Conservation (phyloP, 2,113 vertebrate genomes). For the Plotosus lineatus region DNA sequence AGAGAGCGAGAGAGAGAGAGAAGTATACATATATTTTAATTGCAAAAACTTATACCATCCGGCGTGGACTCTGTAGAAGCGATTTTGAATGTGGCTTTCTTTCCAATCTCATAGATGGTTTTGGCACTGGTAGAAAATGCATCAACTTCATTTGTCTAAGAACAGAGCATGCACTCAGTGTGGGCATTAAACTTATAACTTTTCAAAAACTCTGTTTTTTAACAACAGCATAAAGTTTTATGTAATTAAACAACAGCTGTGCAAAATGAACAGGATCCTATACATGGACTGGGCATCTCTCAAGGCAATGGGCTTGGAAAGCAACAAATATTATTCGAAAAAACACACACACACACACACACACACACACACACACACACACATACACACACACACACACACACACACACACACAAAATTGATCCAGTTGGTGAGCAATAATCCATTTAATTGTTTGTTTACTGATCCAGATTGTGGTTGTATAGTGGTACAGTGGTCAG, state of each 20-base stretch:
- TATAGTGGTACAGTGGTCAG: too few relatives aligned
- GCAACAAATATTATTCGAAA: neutral
- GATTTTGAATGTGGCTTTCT: conserved; percentile 78
- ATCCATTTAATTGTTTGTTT: too few relatives aligned
- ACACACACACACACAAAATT: too few relatives aligned
- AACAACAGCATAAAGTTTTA: neutral
- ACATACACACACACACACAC: too few relatives aligned
- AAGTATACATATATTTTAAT: too few relatives aligned
- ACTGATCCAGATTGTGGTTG: too few relatives aligned
- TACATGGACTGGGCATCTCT: neutral
- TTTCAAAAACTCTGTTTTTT: neutral
- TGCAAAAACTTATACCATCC: conserved; percentile 58
- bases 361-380: too few relatives aligned
- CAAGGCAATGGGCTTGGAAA: neutral
- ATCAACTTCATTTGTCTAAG: conserved; percentile 79
- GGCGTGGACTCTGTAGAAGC: conserved; percentile 81
- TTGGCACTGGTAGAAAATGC: conserved; percentile 77
- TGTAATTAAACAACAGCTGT: neutral
- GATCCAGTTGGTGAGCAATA: neutral
- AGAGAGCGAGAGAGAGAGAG: too few relatives aligned
- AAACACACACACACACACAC: neutral
- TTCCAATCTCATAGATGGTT: conserved; percentile 80
- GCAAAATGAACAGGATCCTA: neutral
- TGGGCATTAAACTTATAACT: neutral
- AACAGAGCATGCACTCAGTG: neutral